Conservation (phyloP, 2,797 vertebrate species). For the Pantherophis vulpinus region DNA sequence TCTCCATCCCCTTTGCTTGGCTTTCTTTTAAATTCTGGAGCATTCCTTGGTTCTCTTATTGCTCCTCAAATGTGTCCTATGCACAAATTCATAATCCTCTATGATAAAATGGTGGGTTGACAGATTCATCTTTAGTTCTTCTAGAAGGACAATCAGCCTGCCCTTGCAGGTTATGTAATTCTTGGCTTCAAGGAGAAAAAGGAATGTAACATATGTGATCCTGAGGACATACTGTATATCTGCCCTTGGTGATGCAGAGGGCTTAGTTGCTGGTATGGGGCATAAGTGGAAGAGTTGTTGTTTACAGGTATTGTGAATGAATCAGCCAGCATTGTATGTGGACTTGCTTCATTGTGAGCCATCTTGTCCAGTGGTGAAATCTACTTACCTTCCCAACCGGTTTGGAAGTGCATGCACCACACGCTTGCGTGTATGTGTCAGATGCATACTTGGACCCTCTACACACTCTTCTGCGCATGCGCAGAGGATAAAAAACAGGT, state of each 20-base stretch:
- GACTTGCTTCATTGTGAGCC: background rate
- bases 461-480: too few relatives aligned
- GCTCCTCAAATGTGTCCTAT: background rate
- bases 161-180: background rate
- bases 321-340: background rate
- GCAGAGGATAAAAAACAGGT: too few relatives aligned
- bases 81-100: background rate
- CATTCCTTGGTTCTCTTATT: background rate
- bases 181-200: background rate
- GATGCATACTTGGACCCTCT: too few relatives aligned
- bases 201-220: background rate
- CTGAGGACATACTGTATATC: background rate
- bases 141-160: background rate
- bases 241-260: background rate
- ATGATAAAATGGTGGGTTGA: background rate
- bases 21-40: background rate
- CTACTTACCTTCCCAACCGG: too few relatives aligned
- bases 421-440: too few relatives aligned
- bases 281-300: background rate
- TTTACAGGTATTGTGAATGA: background rate
- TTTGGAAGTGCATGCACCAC: too few relatives aligned
- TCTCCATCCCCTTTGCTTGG: background rate
- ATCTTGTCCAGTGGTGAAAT: background rate
- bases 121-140: background rate
- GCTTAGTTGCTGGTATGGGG: background rate